Evolutionary conservation across 2,113 vertebrate genomes (phyloP), one percentile per base, ranked within the genome.

Genomic region (Apodemus sylvaticus): DNA sequence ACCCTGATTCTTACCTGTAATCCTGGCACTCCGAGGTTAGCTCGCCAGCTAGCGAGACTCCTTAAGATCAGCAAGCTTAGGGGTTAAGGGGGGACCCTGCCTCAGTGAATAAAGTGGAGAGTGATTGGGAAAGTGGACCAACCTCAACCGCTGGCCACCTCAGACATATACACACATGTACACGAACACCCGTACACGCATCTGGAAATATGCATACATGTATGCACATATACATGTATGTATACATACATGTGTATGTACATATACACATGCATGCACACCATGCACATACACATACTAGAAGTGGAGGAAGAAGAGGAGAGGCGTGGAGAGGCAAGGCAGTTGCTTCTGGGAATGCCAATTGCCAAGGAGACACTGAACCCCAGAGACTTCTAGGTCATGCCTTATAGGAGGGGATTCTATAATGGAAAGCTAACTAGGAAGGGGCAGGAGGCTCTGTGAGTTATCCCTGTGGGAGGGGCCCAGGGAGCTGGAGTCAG

Each of bases 361-460:
- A 42, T 45, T 22, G 3, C 0, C 16, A 39, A 58, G 7, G 45
- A 45, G 7, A 36, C 1, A 2, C 42, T 68, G 48, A 9, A 6
- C 24, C 26, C 26, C 1, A 6, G 31, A 26, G 31, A 64, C 26
- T 31, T 66, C 55, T 58, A 8, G 66, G 5, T 48, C n/a, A 7
- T 83, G 51, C 7, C 16, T 64, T 45, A 29, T 12, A 3, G 51
- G 58, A 11, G 17, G 62, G 36, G 77, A 42, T 20, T 85, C 79
- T 89, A 34, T 62, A 78, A 16, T 58, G 36, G 14, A 42, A 53
- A 7, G 6, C 64, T 26, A 81, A 17, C 42, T 51, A 74, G 24
- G 26, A 58, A 36, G 16, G 39, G 48, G 19, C 31, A 26, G 14
- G 9, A 17, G 31, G 6, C 36, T 10, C 13, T 36, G 68, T 10